These are phyloP conservation scores for Triplophysa tibetana DNA, from an alignment of 2,113 vertebrate species.

Conservation along the genomic window DNA sequence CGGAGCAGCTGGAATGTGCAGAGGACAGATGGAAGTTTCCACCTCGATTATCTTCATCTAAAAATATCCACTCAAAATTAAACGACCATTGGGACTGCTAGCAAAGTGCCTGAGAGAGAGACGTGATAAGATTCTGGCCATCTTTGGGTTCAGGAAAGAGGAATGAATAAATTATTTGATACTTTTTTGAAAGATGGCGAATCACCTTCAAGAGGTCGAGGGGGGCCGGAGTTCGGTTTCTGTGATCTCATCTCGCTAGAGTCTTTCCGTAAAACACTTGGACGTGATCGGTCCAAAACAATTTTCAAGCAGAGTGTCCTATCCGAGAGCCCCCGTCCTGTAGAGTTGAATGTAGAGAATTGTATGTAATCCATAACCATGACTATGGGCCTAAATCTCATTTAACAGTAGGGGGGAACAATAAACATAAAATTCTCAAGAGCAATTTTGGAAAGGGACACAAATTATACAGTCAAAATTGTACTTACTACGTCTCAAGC, in stretches of 20 bases:
- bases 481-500: no score
- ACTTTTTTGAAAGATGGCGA: slow-evolving; percentile 58
- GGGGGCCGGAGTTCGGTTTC: not conserved
- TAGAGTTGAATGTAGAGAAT: no score
- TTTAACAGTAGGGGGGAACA: no score
- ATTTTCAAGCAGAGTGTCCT: no score
- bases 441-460: no score
- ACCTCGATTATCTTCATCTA: slow-evolving; percentile 80
- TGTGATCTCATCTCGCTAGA: not conserved
- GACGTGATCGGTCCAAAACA: not conserved
- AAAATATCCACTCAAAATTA: slow-evolving; percentile 80
- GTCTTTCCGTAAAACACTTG: not conserved
- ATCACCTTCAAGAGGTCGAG: slow-evolving; percentile 20
- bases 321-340: no score
- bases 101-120: slow-evolving; percentile 63
- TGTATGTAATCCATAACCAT: no score
- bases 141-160: slow-evolving; percentile 56
- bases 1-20: slow-evolving; percentile 79
- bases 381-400: no score
- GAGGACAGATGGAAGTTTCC: slow-evolving; percentile 82
- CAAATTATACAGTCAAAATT: no score
- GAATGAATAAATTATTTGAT: slow-evolving; percentile 73
- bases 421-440: no score
- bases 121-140: slow-evolving; percentile 45
- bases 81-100: slow-evolving; percentile 73